A percentile compares a stretch with the other conserved stretches of the same genome.
These are phyloP conservation scores for Bicyclus anynana DNA, from an alignment of 1,140 invertebrate species.

Conservation along the genomic window DNA sequence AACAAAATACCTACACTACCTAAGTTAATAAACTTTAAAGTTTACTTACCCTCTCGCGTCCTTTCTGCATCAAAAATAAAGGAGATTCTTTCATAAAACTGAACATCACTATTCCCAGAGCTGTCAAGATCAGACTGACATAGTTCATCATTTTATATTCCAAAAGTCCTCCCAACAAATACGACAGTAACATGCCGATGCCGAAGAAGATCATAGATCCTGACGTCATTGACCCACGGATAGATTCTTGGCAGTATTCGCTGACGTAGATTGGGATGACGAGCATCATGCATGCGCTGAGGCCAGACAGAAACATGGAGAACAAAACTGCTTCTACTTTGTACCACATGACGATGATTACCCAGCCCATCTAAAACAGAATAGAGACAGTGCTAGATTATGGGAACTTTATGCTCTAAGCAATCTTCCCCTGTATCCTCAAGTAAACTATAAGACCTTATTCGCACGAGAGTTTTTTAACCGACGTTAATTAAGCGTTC, in stretches of 20 bases:
- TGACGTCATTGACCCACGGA: conserved; percentile 47
- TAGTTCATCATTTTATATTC: conserved; percentile 46
- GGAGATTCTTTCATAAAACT: conserved; percentile 44
- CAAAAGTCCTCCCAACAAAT: conserved; percentile 39
- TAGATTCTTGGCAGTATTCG: conserved; percentile 50
- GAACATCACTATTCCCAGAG: conserved; percentile 24
- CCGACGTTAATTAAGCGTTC: too few species aligned
- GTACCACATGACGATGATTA: conserved; percentile 24
- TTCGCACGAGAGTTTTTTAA: too few species aligned
- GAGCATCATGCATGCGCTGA: conserved; percentile 34
- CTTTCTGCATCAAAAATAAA: conserved; percentile 39
- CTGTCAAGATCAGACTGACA: conserved; percentile 28
- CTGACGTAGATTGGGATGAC: conserved; percentile 41
- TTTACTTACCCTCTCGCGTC: conserved; percentile 40
- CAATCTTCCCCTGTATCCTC: too few species aligned
- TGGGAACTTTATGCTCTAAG: too few species aligned
- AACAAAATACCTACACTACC: too few species aligned
- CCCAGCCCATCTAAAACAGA: conserved; percentile 36
- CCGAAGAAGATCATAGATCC: conserved; percentile 41
- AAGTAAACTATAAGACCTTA: too few species aligned
- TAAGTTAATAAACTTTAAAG: too few species aligned
- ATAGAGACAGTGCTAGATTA: background rate
- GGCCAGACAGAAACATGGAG: conserved; percentile 42
- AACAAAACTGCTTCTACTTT: conserved; percentile 42
- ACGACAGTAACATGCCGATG: conserved; percentile 44